Base-by-base conservation (phyloP, 2,113 vertebrate species). In the Grammomys dolichurus region DNA sequence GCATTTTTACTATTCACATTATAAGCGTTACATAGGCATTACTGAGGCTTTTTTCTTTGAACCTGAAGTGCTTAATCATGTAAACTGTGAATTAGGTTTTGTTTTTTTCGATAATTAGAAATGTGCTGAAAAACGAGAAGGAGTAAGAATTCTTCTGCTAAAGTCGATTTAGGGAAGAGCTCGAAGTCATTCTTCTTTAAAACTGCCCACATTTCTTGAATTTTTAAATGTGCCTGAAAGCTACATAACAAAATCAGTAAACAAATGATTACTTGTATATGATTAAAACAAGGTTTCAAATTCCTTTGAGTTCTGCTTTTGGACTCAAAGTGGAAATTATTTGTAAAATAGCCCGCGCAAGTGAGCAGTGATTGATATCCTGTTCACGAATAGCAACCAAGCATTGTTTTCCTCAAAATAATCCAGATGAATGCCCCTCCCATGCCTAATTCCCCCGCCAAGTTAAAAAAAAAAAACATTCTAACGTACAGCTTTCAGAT, bases 21-120 rank as follows among this genome's bases (percentile, higher is more conserved):
- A 91, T 80, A 91, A 94, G 67, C 86, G n/a, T 87, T n/a, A 54
- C 46, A 2, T n/a, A 94, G 54, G 60, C 92, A 40, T 95, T 77
- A 90, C 93, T 96, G 96, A 86, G 76, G 43, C 70, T 92, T 85
- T 91, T 82, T 54, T 65, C 67, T 96, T 90, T 95, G 92, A 96
- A 91, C 95, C 17, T 92, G 46, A 40, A 85, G 13, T 80, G 73
- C 84, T 97, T 95, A 82, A 73, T 95, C 87, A 80, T 92, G 87
- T 95, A 93, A 89, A 54, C n/a, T 88, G 43, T 90, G 72, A 40
- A 69, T 90, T 93, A 81, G 58, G 33, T 94, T 96, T 95, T 96
- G 6, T 94, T 63, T 92, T 89, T 91, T 90, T 93, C 77, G 46
- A 31, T 96, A 77, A 77, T 46, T 95, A 24, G 78, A 84, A 48